Conservation (phyloP, 2,797 vertebrate species). For the Dendrocincla fuliginosa region DNA sequence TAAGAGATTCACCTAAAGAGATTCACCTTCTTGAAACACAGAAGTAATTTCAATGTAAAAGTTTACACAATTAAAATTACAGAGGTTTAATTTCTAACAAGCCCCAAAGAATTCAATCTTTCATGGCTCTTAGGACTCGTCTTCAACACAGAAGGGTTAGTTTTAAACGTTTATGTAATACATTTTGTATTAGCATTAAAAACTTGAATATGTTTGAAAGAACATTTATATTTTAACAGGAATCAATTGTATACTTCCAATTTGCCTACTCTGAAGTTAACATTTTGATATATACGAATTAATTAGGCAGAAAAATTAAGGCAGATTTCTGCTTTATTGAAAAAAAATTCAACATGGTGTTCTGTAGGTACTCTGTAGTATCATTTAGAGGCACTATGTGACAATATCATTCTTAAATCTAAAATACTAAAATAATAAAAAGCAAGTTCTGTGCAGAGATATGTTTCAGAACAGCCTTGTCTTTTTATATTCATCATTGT, state of each 20-base stretch:
- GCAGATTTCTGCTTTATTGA: neutral
- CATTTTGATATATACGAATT: conserved; percentile 56
- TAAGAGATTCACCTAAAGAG: conserved; percentile 32
- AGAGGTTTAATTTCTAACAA: conserved; percentile 74
- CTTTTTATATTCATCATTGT: neutral
- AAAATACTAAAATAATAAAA: conserved; percentile 55
- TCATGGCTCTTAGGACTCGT: conserved; percentile 46
- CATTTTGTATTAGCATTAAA: conserved; percentile 48
- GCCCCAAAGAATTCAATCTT: conserved; percentile 70
- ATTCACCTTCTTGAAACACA: conserved; percentile 66
- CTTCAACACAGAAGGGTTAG: conserved; percentile 25
- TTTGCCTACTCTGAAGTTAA: conserved; percentile 45
- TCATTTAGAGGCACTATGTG: conserved; percentile 11
- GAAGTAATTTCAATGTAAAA: conserved; percentile 71
- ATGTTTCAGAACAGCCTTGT: neutral
- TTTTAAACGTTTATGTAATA: conserved; percentile 59
- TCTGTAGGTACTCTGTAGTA: neutral
- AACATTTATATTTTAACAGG: conserved; percentile 41
- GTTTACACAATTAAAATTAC: conserved; percentile 71
- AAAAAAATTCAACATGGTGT: neutral
- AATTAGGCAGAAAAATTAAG: conserved; percentile 50
- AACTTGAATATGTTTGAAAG: conserved; percentile 45
- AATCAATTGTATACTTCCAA: conserved; percentile 42
- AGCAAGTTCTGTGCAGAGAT: neutral
- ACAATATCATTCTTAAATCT: conserved; percentile 7